A percentile compares a stretch with the other conserved stretches of the same genome.
phyloP scores from a whole-genome alignment of 2,888 invertebrate species.

The Autographa gamma region DNA sequence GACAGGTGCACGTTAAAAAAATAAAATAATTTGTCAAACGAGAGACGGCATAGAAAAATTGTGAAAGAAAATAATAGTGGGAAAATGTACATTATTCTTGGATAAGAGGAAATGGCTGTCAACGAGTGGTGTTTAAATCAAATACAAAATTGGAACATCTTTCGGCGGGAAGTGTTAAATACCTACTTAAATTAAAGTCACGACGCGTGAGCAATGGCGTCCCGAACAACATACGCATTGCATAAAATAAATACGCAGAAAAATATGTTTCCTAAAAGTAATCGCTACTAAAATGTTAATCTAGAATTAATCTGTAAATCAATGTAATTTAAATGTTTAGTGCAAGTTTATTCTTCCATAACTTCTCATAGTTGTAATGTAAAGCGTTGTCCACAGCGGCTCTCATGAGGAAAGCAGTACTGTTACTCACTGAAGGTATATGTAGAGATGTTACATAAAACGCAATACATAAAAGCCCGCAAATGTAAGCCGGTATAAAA shows the following conservation, averaged over 20 bases:
- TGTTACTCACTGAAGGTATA: conserved; percentile 1
- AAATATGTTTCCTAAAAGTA: background rate
- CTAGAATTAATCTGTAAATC: background rate
- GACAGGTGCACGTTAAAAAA: conserved; percentile 52
- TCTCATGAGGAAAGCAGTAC: background rate
- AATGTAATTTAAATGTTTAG: background rate
- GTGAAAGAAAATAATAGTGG: conserved; percentile 71
- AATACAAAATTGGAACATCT: conserved; percentile 87
- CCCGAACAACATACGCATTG: conserved; percentile 69
- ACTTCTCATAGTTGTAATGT: background rate
- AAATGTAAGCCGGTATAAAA: conserved; percentile 56
- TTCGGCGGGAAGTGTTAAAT: conserved; percentile 85
- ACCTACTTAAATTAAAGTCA: conserved; percentile 73
- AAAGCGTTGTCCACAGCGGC: background rate
- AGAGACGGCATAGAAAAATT: conserved; percentile 65
- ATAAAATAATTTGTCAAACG: conserved; percentile 71
- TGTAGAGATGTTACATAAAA: conserved; percentile 19
- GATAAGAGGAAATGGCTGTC: conserved; percentile 86
- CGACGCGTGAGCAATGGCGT: conserved; percentile 70
- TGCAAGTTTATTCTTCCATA: background rate
- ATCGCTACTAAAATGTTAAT: background rate
- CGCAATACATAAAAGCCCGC: conserved; percentile 31
- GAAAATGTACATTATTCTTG: conserved; percentile 73
- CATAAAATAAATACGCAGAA: conserved; percentile 19
- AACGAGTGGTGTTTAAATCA: conserved; percentile 83